phyloP scores from a whole-genome alignment of 2,113 vertebrate species.

The Pangasianodon hypophthalmus region DNA sequence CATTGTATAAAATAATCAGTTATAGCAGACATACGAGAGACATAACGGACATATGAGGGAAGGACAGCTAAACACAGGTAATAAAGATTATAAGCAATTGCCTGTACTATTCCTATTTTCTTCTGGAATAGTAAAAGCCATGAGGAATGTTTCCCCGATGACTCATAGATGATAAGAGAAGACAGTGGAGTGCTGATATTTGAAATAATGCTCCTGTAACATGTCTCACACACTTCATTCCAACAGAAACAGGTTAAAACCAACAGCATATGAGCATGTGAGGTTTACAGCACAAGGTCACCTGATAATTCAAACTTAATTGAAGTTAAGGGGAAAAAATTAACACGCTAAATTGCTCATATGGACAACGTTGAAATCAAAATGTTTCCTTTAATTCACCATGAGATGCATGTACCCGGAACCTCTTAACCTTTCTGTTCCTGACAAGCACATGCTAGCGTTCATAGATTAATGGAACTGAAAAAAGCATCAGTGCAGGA shows the following conservation, averaged over 20 bases:
- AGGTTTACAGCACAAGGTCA: slow-evolving; percentile 47
- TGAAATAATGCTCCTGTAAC: neutral
- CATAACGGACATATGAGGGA: neutral
- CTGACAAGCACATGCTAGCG: slow-evolving; percentile 19
- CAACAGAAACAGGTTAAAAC: slow-evolving; percentile 12
- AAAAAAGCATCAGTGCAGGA: neutral
- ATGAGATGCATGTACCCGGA: slow-evolving; percentile 13
- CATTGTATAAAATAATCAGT: neutral
- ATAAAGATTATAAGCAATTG: neutral
- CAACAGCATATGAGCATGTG: slow-evolving; percentile 16
- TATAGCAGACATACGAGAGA: neutral
- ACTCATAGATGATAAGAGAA: neutral
- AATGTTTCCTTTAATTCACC: slow-evolving; percentile 41
- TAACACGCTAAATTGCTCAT: slow-evolving; percentile 46
- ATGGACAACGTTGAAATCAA: slow-evolving; percentile 46
- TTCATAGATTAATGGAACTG: slow-evolving; percentile 28
- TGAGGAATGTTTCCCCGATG: neutral
- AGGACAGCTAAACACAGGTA: neutral
- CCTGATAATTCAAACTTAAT: slow-evolving; percentile 47
- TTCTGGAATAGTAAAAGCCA: neutral
- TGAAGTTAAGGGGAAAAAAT: slow-evolving; percentile 42
- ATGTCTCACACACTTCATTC: slow-evolving; percentile 4
- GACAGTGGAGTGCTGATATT: neutral
- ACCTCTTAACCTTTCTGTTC: slow-evolving; percentile 16
- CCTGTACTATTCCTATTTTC: neutral